Evolutionary conservation across 2,888 invertebrate species (phyloP).

Genomic region (Clistopyga incitator): DNA sequence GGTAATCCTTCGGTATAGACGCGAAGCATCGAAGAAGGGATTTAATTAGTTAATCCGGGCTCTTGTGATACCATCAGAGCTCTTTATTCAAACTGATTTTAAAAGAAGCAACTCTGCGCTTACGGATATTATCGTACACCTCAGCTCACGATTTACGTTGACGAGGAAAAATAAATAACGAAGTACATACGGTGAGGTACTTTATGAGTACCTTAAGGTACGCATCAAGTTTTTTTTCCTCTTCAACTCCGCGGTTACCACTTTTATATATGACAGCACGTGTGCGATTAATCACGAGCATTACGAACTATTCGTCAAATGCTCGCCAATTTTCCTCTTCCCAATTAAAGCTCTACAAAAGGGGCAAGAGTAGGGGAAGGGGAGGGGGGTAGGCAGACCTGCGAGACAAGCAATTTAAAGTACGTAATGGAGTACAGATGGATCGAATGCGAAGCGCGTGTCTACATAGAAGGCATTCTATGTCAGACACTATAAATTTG

Average conservation of each 20-base stretch:
- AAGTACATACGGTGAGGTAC: neutral
- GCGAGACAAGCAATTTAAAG: conserved; percentile 63
- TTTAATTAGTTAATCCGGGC: conserved; percentile 39
- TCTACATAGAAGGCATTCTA: neutral
- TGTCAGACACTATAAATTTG: too few species aligned
- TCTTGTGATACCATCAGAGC: neutral
- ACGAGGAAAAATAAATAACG: conserved; percentile 3
- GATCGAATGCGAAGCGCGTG: conserved; percentile 32
- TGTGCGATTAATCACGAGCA: conserved; percentile 37
- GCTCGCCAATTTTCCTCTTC: conserved; percentile 38
- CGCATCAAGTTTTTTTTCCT: neutral
- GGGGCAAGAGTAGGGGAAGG: neutral
- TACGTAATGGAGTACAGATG: conserved; percentile 56
- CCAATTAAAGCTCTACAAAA: conserved; percentile 48
- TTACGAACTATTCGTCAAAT: conserved; percentile 15
- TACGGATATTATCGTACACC: neutral
- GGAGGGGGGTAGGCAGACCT: neutral
- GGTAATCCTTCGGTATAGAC: conserved; percentile 20
- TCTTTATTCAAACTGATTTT: conserved; percentile 2
- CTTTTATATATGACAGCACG: neutral
- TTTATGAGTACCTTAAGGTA: neutral
- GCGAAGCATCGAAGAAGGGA: conserved; percentile 16
- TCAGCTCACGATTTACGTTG: neutral
- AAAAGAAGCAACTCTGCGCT: neutral
- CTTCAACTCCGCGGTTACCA: neutral